phyloP scores from a whole-genome alignment of 2,113 vertebrate species.

The Formicarius rufipectus region DNA sequence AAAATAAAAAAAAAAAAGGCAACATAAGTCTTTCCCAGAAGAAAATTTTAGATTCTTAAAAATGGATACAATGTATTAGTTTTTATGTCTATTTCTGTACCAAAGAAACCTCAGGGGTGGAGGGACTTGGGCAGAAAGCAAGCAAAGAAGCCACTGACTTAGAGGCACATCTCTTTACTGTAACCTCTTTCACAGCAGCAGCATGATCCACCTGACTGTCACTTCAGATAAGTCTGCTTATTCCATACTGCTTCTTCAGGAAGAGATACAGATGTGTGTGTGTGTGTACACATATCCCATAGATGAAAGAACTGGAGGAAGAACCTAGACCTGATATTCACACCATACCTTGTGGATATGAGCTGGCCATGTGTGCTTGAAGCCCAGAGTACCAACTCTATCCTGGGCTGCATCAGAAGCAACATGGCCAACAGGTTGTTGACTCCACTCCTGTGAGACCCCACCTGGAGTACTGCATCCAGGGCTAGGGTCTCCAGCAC shows the following conservation, averaged over 20 bases:
- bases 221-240: neutral
- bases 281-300: accelerated
- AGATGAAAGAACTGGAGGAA: neutral
- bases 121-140: neutral
- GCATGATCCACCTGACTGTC: neutral
- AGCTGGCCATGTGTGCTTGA: neutral
- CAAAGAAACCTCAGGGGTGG: neutral
- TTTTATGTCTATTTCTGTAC: neutral
- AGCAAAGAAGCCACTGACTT: neutral
- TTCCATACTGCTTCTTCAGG: neutral
- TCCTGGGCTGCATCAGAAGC: neutral
- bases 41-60: neutral
- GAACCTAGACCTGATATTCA: too few species aligned
- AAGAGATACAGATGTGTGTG: accelerated
- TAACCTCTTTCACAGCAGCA: neutral
- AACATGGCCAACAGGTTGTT: neutral
- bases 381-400: neutral
- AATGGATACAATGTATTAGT: neutral
- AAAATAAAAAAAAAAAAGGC: neutral
- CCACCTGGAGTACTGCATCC: neutral
- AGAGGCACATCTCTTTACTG: neutral
- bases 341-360: neutral
- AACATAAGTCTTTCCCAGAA: neutral
- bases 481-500: neutral
- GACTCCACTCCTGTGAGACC: neutral